These are phyloP conservation scores for Nipponia nippon DNA, from an alignment of 2,113 vertebrate genomes.

Conservation along the genomic window DNA sequence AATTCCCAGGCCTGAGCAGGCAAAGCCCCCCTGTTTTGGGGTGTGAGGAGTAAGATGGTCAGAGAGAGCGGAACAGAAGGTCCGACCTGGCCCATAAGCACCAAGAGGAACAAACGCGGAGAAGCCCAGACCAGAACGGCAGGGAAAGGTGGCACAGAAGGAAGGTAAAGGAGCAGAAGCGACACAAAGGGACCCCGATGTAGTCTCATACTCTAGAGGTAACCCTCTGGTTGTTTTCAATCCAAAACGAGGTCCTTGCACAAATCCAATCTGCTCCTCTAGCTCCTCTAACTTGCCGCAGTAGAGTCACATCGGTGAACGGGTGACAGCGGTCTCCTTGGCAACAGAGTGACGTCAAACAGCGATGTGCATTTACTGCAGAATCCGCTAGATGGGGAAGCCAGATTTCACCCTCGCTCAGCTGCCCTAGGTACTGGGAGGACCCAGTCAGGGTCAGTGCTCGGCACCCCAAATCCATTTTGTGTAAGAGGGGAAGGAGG, in stretches of 20 bases:
- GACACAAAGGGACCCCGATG: neutral
- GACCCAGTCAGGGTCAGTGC: neutral
- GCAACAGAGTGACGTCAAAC: slow-evolving; percentile 75
- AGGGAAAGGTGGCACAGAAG: neutral
- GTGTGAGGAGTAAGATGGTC: neutral
- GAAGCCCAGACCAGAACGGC: neutral
- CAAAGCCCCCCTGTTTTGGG: neutral
- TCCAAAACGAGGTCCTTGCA: slow-evolving; percentile 53
- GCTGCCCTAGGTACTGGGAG: slow-evolving; percentile 50
- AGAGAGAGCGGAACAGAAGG: neutral
- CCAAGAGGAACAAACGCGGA: neutral
- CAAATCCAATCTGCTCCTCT: slow-evolving; percentile 51
- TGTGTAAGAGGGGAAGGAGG: neutral
- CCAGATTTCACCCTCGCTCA: slow-evolving; percentile 61
- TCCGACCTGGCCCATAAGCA: neutral
- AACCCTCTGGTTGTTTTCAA: slow-evolving; percentile 9
- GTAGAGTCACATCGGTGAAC: slow-evolving; percentile 62
- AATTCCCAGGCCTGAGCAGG: neutral
- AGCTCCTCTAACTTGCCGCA: slow-evolving; percentile 64
- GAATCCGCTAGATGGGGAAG: slow-evolving; percentile 70
- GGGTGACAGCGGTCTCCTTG: slow-evolving; percentile 72
- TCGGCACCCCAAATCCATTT: slow-evolving; percentile 58
- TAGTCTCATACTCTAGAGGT: neutral
- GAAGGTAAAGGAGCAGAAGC: neutral
- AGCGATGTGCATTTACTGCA: slow-evolving; percentile 53